A percentile compares a stretch with the other conserved stretches of the same genome.
phyloP scores from a whole-genome alignment of 2,888 invertebrate genomes.

The Ennomos quercinarius region DNA sequence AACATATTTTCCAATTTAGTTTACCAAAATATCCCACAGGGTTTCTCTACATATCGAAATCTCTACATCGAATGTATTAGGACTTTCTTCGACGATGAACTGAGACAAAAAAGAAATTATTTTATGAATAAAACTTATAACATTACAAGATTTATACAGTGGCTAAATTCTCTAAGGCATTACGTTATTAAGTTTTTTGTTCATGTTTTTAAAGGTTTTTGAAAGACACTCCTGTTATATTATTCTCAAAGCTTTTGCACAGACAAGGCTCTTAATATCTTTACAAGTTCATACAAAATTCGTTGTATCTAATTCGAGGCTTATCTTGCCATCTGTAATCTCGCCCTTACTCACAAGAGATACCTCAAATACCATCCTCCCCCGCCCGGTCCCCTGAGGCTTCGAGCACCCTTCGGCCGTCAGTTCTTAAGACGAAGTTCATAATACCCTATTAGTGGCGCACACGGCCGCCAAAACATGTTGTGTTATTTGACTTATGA shows the following conservation, averaged over 20 bases:
- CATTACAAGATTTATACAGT: not conserved
- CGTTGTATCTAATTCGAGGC: conserved; percentile 82
- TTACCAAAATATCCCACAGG: too few species aligned
- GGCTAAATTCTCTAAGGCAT: not conserved
- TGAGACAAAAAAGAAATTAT: too few species aligned
- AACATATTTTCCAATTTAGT: too few species aligned
- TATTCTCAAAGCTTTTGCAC: conserved; percentile 72
- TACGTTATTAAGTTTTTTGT: not conserved
- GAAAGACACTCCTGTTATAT: conserved; percentile 71
- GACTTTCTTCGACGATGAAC: too few species aligned
- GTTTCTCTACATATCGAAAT: too few species aligned
- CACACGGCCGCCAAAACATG: conserved; percentile 66
- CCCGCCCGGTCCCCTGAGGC: conserved; percentile 44
- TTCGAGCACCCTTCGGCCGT: conserved; percentile 61
- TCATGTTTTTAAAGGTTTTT: conserved; percentile 2
- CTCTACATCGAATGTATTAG: too few species aligned
- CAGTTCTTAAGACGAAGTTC: conserved; percentile 76
- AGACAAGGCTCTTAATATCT: conserved; percentile 73
- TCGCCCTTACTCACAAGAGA: conserved; percentile 69
- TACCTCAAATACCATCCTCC: conserved; percentile 69
- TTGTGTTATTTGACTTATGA: conserved; percentile 60
- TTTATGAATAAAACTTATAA: too few species aligned
- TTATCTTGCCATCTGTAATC: conserved; percentile 85
- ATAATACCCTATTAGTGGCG: conserved; percentile 82
- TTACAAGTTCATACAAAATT: conserved; percentile 82